These are phyloP conservation scores for Okapia johnstoni DNA, from an alignment of 2,113 vertebrate genomes.

Conservation along the genomic window DNA sequence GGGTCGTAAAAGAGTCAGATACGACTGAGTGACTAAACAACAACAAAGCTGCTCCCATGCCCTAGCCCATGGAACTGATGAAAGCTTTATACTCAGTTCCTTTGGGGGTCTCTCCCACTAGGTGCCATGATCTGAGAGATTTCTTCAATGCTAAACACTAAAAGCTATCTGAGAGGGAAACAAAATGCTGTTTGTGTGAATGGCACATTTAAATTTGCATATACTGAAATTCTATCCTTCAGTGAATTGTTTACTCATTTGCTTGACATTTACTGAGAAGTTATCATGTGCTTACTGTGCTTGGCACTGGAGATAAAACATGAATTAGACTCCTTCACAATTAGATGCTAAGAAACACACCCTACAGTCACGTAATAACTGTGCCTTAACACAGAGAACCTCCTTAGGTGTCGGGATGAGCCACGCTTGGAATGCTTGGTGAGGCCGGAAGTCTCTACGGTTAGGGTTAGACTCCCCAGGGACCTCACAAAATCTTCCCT, in stretches of 20 bases:
- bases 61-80: neutral
- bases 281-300: neutral
- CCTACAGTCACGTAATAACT: neutral
- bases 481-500: neutral
- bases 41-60: neutral
- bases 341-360: neutral
- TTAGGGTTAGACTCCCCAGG: neutral
- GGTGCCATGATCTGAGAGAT: neutral
- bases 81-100: neutral
- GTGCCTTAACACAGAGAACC: neutral
- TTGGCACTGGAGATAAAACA: neutral
- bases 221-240: neutral
- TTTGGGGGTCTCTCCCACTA: neutral
- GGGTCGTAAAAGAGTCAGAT: neutral
- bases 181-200: neutral
- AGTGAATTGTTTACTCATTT: neutral
- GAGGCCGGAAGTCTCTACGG: fast-evolving
- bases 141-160: neutral
- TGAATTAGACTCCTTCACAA: neutral
- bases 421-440: neutral
- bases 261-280: neutral
- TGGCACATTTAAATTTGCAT: neutral
- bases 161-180: neutral
- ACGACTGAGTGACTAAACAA: neutral
- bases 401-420: neutral